A percentile compares a stretch with the other conserved stretches of the same genome.
Conservation (phyloP, 2,888 invertebrate species). For the Orthosia gracilis region DNA sequence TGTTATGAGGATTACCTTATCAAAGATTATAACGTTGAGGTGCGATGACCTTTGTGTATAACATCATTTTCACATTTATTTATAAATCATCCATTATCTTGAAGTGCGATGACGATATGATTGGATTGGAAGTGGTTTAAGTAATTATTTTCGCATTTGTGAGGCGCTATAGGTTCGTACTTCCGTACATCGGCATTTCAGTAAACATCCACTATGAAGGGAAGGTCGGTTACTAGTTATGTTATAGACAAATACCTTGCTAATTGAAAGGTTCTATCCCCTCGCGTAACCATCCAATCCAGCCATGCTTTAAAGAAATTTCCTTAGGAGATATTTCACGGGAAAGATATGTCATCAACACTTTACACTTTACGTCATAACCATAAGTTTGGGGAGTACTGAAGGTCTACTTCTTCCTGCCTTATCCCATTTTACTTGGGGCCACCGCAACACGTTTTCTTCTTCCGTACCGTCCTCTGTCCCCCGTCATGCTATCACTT, state of each 20-base stretch:
- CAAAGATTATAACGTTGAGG: slow-evolving; percentile 35
- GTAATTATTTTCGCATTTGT: slow-evolving; percentile 11
- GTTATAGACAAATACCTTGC: background rate
- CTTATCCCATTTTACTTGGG: too few relatives aligned
- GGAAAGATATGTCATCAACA: too few relatives aligned
- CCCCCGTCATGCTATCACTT: too few relatives aligned
- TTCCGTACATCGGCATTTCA: background rate
- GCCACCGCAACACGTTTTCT: too few relatives aligned
- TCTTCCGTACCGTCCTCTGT: too few relatives aligned
- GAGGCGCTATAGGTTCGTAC: background rate
- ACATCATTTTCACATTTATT: slow-evolving; percentile 41
- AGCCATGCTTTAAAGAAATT: background rate
- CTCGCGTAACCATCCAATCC: background rate
- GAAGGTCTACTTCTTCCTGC: too few relatives aligned
- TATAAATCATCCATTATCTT: slow-evolving; percentile 47
- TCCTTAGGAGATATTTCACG: too few relatives aligned
- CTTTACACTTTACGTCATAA: background rate
- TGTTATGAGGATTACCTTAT: slow-evolving; percentile 41
- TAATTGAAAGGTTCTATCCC: background rate
- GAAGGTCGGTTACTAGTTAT: too few relatives aligned
- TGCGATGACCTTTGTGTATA: slow-evolving; percentile 52
- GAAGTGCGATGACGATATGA: slow-evolving; percentile 14
- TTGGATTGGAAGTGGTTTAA: slow-evolving; percentile 1
- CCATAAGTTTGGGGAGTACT: too few relatives aligned
- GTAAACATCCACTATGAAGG: background rate